Conservation (phyloP, 2,113 vertebrate species). For the Percopsis transmontana region DNA sequence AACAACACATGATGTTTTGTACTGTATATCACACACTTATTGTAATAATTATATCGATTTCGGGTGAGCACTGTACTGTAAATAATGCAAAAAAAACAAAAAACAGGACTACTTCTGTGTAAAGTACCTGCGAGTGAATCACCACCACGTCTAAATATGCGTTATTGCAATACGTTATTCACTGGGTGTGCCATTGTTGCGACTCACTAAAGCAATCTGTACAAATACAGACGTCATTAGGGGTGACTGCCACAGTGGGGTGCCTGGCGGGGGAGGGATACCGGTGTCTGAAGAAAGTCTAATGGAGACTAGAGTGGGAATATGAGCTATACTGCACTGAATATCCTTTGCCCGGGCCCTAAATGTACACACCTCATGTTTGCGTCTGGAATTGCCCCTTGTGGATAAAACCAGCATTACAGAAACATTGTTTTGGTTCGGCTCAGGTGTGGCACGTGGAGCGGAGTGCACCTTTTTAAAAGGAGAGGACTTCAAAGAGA, state of each 20-base stretch:
- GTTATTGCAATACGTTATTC: constrained; percentile 31
- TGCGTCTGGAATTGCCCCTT: no score
- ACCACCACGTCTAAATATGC: constrained; percentile 47
- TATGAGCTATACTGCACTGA: constrained; percentile 42
- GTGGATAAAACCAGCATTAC: constrained; percentile 3
- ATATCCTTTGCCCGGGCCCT: constrained; percentile 6
- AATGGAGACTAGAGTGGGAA: constrained; percentile 2
- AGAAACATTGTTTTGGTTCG: no score
- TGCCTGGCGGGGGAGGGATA: background rate
- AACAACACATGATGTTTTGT: constrained; percentile 62
- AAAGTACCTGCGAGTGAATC: constrained; percentile 59
- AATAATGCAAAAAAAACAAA: constrained; percentile 56
- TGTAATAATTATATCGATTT: constrained; percentile 57
- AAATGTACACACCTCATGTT: constrained; percentile 6
- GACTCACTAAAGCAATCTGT: constrained; percentile 39
- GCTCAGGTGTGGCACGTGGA: no score
- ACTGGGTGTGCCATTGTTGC: constrained; percentile 66
- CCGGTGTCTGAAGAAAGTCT: background rate
- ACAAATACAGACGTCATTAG: constrained; percentile 21
- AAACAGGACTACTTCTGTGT: constrained; percentile 60
- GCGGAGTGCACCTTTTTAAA: no score
- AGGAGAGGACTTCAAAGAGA: no score
- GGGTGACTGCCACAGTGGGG: constrained; percentile 9
- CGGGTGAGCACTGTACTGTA: constrained; percentile 57
- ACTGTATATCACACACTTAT: constrained; percentile 67